These are phyloP conservation scores for Willisornis vidua DNA, from an alignment of 2,113 vertebrate genomes.

Conservation along the genomic window DNA sequence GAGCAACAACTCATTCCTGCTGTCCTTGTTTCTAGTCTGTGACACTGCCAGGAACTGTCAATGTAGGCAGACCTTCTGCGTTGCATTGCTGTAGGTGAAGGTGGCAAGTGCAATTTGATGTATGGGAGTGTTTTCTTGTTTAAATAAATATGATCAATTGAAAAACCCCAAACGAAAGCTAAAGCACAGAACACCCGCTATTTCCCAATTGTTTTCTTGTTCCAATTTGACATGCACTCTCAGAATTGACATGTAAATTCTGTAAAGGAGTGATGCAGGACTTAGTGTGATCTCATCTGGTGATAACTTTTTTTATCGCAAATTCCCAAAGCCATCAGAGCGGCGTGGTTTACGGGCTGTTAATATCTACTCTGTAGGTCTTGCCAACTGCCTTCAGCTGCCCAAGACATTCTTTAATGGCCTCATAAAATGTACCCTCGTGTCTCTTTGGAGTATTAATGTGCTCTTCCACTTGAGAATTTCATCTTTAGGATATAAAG, in stretches of 20 bases:
- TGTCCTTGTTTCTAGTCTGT: neutral
- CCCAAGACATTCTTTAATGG: conserved; percentile 2
- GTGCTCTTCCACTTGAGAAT: neutral
- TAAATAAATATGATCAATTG: neutral
- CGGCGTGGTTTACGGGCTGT: neutral
- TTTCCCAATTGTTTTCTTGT: neutral
- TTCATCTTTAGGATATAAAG: neutral
- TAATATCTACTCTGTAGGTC: neutral
- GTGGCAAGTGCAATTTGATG: neutral
- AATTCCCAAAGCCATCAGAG: neutral
- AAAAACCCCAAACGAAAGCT: neutral
- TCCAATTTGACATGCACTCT: neutral
- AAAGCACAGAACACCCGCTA: neutral
- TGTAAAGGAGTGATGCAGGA: neutral
- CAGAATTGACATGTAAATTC: neutral
- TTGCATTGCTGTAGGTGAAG: neutral
- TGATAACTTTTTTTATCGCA: neutral
- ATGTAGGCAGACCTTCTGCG: neutral
- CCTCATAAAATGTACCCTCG: neutral
- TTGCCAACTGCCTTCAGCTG: neutral
- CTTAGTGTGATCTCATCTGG: neutral
- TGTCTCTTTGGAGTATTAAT: conserved; percentile 25
- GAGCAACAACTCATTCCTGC: neutral
- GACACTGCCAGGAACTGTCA: neutral
- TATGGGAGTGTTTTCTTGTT: neutral